phyloP scores from a whole-genome alignment of 2,797 vertebrate species.

The Peromyscus melanophrys region DNA sequence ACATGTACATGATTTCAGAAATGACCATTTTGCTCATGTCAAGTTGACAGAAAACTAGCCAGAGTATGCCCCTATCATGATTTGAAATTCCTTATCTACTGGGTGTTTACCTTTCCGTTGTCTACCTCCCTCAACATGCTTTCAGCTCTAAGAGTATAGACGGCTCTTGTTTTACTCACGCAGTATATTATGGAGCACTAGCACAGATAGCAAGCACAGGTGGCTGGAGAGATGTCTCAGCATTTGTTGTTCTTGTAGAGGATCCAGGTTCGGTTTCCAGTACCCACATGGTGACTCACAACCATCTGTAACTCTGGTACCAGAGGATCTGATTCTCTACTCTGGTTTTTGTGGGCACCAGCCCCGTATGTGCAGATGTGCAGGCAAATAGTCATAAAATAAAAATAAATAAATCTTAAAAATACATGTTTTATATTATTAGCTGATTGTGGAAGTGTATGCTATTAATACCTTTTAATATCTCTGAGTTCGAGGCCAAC shows the following conservation, averaged over 20 bases:
- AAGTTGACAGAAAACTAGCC: too few relatives aligned
- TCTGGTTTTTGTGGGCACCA: neutral
- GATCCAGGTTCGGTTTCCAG: neutral
- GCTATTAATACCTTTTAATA: neutral
- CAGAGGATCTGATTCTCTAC: neutral
- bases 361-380: neutral
- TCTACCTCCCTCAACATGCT: neutral
- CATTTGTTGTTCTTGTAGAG: neutral
- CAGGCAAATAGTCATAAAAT: neutral
- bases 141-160: neutral
- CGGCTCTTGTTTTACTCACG: neutral
- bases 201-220: neutral
- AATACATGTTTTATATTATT: neutral
- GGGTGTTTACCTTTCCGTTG: neutral
- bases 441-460: neutral
- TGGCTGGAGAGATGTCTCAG: neutral
- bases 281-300: neutral
- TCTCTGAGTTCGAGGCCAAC: neutral
- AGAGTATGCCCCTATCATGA: neutral
- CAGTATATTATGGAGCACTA: neutral
- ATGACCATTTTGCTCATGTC: too few relatives aligned
- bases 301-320: neutral
- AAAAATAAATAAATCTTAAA: neutral
- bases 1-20: too few relatives aligned
- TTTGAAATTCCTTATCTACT: conserved; percentile 37